phyloP scores from a whole-genome alignment of 35 echinoderm and acorn worm genomes.

The Nesometra sesokonis region DNA sequence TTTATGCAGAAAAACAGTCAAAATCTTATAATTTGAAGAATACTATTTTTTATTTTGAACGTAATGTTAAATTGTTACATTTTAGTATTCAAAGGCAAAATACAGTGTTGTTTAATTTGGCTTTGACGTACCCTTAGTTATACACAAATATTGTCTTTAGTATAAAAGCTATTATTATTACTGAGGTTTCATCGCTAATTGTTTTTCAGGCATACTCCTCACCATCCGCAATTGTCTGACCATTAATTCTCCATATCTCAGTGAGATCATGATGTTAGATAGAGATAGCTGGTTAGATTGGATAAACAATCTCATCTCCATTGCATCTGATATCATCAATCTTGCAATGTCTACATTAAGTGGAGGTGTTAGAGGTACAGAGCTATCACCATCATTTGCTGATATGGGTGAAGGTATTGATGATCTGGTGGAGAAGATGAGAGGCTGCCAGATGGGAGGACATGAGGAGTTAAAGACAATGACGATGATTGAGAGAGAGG shows the following conservation, averaged over 20 bases:
- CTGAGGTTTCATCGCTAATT: no score
- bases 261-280: background rate
- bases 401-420: constrained; percentile 92
- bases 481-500: background rate
- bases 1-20: no score
- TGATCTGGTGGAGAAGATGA: constrained; percentile 40
- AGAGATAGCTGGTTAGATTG: constrained; percentile 16
- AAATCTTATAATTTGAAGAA: no score
- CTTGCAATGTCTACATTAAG: background rate
- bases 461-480: background rate
- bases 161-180: no score
- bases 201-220: constrained; percentile 40
- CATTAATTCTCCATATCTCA: constrained; percentile 9
- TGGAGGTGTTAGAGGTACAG: background rate
- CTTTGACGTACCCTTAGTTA: no score
- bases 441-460: constrained; percentile 19
- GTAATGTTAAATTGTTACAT: no score
- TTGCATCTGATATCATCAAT: background rate
- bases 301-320: background rate
- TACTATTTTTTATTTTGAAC: no score
- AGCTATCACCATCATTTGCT: constrained; percentile 75
- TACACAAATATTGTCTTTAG: no score
- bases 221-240: constrained; percentile 44
- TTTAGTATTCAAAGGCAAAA: no score
- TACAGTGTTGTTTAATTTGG: no score